Evolutionary conservation across 2,797 vertebrate species (phyloP).

Genomic region (Liparis tanakae): DNA sequence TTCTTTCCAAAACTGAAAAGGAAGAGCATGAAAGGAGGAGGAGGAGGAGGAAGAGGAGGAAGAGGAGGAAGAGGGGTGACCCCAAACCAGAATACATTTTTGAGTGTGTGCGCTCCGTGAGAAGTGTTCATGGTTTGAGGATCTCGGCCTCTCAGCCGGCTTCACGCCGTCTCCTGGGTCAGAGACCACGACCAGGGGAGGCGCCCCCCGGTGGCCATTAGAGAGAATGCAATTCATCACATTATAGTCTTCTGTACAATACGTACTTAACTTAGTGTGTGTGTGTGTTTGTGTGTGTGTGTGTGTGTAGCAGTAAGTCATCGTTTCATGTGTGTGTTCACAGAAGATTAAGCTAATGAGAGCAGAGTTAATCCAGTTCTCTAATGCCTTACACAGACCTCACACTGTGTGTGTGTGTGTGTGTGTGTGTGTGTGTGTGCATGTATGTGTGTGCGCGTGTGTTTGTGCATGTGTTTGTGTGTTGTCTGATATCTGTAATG

Average conservation of each 20-base stretch:
- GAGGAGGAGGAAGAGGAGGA: neutral
- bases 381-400: constrained; percentile 29
- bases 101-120: no score
- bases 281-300: neutral
- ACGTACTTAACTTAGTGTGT: neutral
- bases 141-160: no score
- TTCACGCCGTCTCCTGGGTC: no score
- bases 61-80: neutral
- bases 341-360: constrained; percentile 54
- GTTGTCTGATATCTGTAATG: neutral
- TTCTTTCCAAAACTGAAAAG: constrained; percentile 29
- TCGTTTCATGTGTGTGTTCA: constrained; percentile 23
- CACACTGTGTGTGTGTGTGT: constrained; percentile 21
- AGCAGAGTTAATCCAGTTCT: constrained; percentile 46
- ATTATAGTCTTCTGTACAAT: neutral
- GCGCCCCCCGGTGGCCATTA: no score
- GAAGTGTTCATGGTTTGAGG: no score
- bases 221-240: neutral
- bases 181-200: no score
- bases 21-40: neutral
- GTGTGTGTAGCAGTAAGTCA: neutral
- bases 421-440: constrained; percentile 11
- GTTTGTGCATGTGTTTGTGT: constrained; percentile 17
- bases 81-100: neutral
- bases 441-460: constrained; percentile 13